phyloP scores from a whole-genome alignment of 2,888 invertebrate genomes.

The Colletes collaris region DNA sequence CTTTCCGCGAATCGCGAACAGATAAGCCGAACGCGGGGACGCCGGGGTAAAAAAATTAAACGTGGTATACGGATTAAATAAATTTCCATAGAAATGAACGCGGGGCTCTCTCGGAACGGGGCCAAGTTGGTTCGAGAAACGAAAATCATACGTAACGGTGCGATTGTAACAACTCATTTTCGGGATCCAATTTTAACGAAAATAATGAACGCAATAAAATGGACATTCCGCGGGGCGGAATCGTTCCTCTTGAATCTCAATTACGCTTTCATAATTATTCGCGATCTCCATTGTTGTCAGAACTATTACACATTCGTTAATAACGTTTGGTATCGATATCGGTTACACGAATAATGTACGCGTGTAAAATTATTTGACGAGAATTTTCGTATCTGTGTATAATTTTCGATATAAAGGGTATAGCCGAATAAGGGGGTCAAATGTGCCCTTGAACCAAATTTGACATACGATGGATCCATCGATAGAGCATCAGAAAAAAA shows the following conservation, averaged over 20 bases:
- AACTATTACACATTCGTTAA: neutral
- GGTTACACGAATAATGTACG: too few relatives aligned
- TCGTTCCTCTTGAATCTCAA: too few relatives aligned
- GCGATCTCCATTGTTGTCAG: neutral
- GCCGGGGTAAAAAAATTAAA: constrained; percentile 28
- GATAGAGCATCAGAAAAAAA: too few relatives aligned
- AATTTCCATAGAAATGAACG: constrained; percentile 42
- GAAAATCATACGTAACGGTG: constrained; percentile 28
- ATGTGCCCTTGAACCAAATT: too few relatives aligned
- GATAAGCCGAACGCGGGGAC: constrained; percentile 2
- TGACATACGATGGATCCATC: too few relatives aligned
- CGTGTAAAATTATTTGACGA: too few relatives aligned
- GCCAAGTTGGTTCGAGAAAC: constrained; percentile 4
- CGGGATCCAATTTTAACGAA: constrained; percentile 4
- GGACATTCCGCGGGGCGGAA: neutral
- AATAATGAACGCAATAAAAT: neutral
- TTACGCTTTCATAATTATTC: neutral
- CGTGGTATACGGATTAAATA: constrained; percentile 33
- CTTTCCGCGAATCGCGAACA: constrained; percentile 11
- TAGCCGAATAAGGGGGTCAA: too few relatives aligned
- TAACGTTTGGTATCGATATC: too few relatives aligned
- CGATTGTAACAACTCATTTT: neutral
- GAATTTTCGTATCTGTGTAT: too few relatives aligned
- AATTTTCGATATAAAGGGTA: too few relatives aligned
- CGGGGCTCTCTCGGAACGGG: neutral